Conservation (phyloP, 2,113 vertebrate genomes). For the Apeltes quadracus region DNA sequence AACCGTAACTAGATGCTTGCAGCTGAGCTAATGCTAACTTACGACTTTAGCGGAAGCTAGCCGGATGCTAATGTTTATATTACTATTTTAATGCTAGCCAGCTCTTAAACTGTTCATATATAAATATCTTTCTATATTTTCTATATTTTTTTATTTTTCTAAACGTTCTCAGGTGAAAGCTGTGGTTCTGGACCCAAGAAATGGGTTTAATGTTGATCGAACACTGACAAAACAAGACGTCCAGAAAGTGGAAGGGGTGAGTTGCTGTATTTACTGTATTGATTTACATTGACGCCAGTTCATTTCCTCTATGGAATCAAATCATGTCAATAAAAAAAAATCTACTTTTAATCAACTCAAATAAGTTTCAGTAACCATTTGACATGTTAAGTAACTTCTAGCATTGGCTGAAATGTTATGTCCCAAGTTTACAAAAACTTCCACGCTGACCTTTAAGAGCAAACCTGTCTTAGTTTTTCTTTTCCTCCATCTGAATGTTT, state of each 20-base stretch:
- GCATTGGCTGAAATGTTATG: background rate
- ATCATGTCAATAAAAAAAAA: background rate
- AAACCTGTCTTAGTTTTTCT: background rate
- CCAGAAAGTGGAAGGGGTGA: slow-evolving; percentile 87
- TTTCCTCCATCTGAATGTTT: background rate
- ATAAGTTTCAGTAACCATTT: too few species aligned
- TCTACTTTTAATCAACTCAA: background rate
- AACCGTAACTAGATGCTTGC: too few species aligned
- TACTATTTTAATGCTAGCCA: too few species aligned
- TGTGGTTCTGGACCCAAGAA: slow-evolving; percentile 86
- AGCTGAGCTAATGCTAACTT: too few species aligned
- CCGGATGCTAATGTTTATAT: too few species aligned
- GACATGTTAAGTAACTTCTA: background rate
- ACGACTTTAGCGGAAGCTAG: too few species aligned
- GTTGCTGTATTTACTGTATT: background rate
- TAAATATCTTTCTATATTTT: too few species aligned
- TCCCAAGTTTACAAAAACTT: background rate
- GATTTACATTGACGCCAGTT: background rate
- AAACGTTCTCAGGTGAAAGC: slow-evolving; percentile 85
- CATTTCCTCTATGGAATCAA: background rate
- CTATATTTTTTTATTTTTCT: background rate
- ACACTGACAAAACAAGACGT: slow-evolving; percentile 83
- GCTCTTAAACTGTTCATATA: too few species aligned
- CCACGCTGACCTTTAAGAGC: background rate
- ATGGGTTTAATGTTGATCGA: slow-evolving; percentile 84